Evolutionary conservation across 2,113 vertebrate genomes (phyloP).

Genomic region (Antidorcas marsupialis): DNA sequence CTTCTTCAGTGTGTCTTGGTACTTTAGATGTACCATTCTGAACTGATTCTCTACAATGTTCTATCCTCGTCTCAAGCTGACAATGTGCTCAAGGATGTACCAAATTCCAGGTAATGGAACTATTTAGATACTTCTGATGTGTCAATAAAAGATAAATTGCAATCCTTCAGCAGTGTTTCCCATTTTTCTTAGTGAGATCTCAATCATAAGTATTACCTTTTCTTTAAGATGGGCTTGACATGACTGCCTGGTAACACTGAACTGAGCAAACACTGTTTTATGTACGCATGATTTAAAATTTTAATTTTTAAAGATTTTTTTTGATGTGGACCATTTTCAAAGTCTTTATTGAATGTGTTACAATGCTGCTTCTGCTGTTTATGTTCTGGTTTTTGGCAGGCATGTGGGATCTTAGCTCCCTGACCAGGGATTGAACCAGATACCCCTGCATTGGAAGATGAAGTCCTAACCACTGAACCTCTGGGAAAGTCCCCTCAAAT

Average conservation of each 20-base stretch:
- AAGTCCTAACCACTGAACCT: not conserved
- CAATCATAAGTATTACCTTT: not conserved
- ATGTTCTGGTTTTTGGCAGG: not conserved
- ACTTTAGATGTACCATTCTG: fast-evolving
- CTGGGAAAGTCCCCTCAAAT: not conserved
- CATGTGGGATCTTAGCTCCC: not conserved
- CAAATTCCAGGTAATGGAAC: not conserved
- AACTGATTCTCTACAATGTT: not conserved
- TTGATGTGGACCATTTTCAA: not conserved
- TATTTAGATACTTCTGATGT: not conserved
- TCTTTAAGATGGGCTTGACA: not conserved
- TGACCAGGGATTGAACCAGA: not conserved
- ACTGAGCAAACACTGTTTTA: not conserved
- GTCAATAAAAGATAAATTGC: slow-evolving; percentile 20
- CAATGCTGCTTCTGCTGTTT: not conserved
- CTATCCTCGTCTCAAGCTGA: not conserved
- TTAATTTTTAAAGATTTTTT: not conserved
- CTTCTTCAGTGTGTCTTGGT: not conserved
- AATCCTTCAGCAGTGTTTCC: not conserved
- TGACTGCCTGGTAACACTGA: not conserved
- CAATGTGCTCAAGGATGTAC: not conserved
- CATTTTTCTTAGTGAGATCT: not conserved
- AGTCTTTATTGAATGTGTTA: not conserved
- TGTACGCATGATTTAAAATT: not conserved
- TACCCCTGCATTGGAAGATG: not conserved